These are phyloP conservation scores for Bruchidius siliquastri DNA, from an alignment of 2,888 invertebrate genomes.

Conservation along the genomic window DNA sequence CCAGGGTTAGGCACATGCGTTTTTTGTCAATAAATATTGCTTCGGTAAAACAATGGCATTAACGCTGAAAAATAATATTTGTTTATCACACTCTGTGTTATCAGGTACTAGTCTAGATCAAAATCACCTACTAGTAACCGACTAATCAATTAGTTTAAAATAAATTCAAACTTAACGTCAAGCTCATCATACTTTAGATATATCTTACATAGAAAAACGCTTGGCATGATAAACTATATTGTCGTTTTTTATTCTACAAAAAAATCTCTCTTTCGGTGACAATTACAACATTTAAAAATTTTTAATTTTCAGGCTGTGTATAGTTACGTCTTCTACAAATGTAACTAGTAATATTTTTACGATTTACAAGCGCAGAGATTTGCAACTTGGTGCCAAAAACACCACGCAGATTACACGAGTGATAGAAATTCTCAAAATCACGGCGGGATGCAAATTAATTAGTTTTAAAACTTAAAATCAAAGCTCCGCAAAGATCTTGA, in stretches of 20 bases:
- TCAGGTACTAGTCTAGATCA: not conserved
- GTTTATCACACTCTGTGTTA: not conserved
- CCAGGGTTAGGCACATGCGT: not conserved
- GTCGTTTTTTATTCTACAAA: not conserved
- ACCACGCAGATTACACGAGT: not conserved
- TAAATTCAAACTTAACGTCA: not conserved
- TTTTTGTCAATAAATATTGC: not conserved
- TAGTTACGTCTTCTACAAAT: not conserved
- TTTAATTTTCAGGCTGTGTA: not conserved
- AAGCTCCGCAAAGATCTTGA: too few species aligned
- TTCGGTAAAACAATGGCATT: not conserved
- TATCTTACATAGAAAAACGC: not conserved
- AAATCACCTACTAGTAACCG: not conserved
- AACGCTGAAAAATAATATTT: not conserved
- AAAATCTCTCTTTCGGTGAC: not conserved
- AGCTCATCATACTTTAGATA: not conserved
- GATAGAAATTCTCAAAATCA: not conserved
- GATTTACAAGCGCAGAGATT: not conserved
- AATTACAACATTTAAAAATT: not conserved
- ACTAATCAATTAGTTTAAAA: not conserved
- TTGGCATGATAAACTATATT: not conserved
- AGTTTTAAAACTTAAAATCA: too few species aligned
- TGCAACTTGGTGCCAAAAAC: not conserved
- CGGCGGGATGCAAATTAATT: too few species aligned
- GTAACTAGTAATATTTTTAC: not conserved